Conservation (phyloP, 2,797 vertebrate species). For the Ceryle rudis region DNA sequence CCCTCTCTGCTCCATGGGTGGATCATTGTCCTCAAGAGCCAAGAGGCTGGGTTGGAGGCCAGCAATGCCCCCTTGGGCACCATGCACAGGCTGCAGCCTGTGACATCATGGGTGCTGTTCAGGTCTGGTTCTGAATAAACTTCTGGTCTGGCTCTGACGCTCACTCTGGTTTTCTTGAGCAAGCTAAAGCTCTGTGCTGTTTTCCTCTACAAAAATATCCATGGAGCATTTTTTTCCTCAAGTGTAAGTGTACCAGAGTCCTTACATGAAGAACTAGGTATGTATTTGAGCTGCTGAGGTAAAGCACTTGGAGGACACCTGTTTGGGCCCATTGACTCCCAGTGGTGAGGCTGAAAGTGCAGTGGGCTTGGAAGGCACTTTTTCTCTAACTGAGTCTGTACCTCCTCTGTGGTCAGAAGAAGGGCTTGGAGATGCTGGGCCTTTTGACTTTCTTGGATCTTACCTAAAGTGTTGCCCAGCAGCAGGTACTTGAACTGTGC, state of each 20-base stretch:
- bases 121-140: not conserved
- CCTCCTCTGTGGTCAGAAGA: not conserved
- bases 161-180: not conserved
- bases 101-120: not conserved
- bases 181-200: not conserved
- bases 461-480: not conserved
- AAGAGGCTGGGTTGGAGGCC: not conserved
- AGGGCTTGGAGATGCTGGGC: not conserved
- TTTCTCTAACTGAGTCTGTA: not conserved
- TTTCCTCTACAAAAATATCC: not conserved
- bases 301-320: not conserved
- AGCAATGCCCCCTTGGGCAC: not conserved
- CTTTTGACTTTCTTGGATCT: not conserved
- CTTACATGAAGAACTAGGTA: not conserved
- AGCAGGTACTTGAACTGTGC: not conserved
- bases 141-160: not conserved
- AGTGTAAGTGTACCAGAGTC: not conserved
- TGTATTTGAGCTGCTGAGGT: not conserved
- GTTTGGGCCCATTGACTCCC: not conserved
- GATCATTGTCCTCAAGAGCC: not conserved
- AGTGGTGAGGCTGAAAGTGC: not conserved
- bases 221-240: not conserved
- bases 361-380: not conserved
- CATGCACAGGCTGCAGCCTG: not conserved
- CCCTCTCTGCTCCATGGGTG: not conserved